phyloP scores from a whole-genome alignment of 92 coral and sea anemone species.

The Actinostola sp. region DNA sequence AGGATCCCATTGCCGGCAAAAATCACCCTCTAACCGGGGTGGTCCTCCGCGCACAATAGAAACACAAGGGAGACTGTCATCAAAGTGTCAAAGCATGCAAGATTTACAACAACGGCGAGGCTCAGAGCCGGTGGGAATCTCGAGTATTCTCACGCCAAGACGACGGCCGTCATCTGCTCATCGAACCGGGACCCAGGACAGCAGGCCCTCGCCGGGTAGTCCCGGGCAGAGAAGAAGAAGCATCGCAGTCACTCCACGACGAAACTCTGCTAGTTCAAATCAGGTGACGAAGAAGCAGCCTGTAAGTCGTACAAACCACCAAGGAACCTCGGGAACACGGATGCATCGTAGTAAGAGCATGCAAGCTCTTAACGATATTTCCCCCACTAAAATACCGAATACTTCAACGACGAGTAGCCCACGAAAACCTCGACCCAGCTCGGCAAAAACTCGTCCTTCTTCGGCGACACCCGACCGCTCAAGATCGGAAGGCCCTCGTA shows the following conservation, averaged over 20 bases:
- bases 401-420: conserved; percentile 2
- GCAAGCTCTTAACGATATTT: conserved; percentile 68
- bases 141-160: conserved; percentile 3
- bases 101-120: conserved; percentile 20
- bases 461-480: conserved; percentile 24
- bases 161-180: conserved; percentile 27
- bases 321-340: conserved; percentile 56
- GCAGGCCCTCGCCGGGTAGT: conserved; percentile 15
- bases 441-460: conserved; percentile 17
- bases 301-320: conserved; percentile 39
- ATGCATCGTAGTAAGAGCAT: conserved; percentile 74
- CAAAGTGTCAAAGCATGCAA: conserved; percentile 21
- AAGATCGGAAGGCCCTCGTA: conserved; percentile 41
- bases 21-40: conserved; percentile 25
- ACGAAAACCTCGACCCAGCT: conserved; percentile 23
- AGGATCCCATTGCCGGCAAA: conserved; percentile 23
- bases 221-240: conserved; percentile 39
- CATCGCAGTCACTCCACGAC: conserved; percentile 34
- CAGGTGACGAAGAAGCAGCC: conserved; percentile 32
- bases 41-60: conserved; percentile 42
- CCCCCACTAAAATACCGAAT: not conserved
- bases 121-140: conserved; percentile 2
- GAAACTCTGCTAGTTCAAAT: conserved; percentile 29
- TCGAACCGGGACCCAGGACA: conserved; percentile 14
- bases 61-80: conserved; percentile 9